Evolutionary conservation across 2,113 vertebrate species (phyloP).

Genomic region (Colaptes auratus): DNA sequence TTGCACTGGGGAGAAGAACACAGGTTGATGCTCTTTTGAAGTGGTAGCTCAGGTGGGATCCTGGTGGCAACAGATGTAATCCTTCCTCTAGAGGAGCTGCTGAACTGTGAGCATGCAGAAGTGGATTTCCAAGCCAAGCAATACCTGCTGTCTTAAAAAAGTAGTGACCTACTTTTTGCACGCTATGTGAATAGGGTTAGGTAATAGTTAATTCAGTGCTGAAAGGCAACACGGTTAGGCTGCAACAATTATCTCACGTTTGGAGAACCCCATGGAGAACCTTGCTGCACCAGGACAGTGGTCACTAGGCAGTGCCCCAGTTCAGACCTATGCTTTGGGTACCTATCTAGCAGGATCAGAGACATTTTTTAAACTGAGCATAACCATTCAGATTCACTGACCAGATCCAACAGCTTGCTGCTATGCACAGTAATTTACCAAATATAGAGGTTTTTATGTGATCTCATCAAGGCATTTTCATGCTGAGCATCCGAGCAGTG

Average conservation of each 20-base stretch:
- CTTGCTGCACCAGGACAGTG: background rate
- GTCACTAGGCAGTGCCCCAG: background rate
- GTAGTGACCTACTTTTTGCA: conserved; percentile 50
- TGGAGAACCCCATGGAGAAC: background rate
- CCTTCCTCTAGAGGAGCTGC: conserved; percentile 5
- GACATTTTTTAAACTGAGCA: background rate
- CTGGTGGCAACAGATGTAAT: background rate
- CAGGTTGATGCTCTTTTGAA: background rate
- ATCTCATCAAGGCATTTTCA: background rate
- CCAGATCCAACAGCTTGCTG: background rate
- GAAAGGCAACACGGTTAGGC: background rate
- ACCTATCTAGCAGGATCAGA: background rate
- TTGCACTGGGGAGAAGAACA: background rate
- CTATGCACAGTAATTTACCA: background rate
- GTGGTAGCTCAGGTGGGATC: background rate
- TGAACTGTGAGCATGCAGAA: background rate
- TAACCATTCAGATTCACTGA: background rate
- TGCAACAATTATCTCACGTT: background rate
- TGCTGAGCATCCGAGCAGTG: background rate
- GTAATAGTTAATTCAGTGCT: background rate
- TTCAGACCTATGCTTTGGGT: background rate
- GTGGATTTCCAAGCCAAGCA: background rate
- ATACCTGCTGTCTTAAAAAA: conserved; percentile 5
- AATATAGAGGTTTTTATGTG: background rate
- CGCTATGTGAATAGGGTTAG: background rate